Percentiles rank a stretch among this genome's conserved stretches.
Conservation (phyloP, 2,888 invertebrate species). For the Gibbula magus region DNA sequence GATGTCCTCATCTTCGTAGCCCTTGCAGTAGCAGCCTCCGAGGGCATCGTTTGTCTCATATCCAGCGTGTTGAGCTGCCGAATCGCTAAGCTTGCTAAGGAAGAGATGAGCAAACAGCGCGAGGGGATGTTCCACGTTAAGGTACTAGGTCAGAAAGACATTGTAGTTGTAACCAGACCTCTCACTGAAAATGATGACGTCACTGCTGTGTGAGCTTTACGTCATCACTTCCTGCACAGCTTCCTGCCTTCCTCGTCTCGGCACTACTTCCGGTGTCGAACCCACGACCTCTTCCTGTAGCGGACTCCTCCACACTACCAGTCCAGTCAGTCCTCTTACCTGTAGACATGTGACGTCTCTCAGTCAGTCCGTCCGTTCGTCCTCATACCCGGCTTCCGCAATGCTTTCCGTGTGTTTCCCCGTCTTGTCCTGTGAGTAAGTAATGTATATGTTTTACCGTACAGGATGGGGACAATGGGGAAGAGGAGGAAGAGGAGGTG, state of each 20-base stretch:
- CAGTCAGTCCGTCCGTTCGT: neutral
- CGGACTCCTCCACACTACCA: neutral
- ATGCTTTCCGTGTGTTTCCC: neutral
- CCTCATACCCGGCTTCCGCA: neutral
- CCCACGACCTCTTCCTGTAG: slow-evolving; percentile 6
- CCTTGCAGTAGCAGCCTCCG: slow-evolving; percentile 69
- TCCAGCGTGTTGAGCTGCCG: slow-evolving; percentile 73
- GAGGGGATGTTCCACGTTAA: slow-evolving; percentile 75
- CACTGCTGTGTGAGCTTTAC: slow-evolving; percentile 44
- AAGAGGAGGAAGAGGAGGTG: neutral
- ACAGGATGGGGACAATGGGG: neutral
- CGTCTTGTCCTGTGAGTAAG: neutral
- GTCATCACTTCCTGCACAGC: slow-evolving; percentile 1
- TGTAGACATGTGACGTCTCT: slow-evolving; percentile 6
- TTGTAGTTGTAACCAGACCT: slow-evolving; percentile 71
- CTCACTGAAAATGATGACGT: slow-evolving; percentile 52
- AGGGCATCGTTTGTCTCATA: slow-evolving; percentile 72
- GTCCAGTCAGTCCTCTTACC: neutral
- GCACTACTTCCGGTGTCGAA: neutral
- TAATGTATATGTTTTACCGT: slow-evolving; percentile 1
- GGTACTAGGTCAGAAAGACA: slow-evolving; percentile 75
- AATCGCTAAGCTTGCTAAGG: slow-evolving; percentile 73
- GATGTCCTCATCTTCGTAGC: slow-evolving; percentile 73
- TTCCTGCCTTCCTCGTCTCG: slow-evolving; percentile 2
- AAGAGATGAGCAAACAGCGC: slow-evolving; percentile 71